Conservation (phyloP, 2,113 vertebrate genomes). For the Stictonetta naevosa region DNA sequence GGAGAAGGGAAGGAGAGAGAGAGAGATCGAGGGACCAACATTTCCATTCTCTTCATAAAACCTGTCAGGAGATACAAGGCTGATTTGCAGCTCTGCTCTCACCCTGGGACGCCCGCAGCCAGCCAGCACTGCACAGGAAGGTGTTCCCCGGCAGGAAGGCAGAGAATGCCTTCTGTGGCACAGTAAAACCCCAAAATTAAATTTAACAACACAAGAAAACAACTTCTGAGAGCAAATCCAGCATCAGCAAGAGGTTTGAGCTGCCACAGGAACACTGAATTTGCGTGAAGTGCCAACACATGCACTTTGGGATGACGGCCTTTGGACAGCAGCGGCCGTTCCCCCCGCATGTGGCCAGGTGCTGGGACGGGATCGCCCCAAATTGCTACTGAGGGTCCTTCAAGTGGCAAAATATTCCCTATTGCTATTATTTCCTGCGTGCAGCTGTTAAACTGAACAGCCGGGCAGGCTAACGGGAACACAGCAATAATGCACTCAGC, state of each 20-base stretch:
- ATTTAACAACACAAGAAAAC: slow-evolving; percentile 56
- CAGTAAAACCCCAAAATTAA: slow-evolving; percentile 41
- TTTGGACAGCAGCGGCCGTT: slow-evolving; percentile 12
- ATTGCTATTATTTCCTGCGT: slow-evolving; percentile 64
- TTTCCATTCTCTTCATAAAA: background rate
- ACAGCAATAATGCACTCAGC: slow-evolving; percentile 46
- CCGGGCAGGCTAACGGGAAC: slow-evolving; percentile 25
- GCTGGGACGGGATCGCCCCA: background rate
- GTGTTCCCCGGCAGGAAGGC: background rate
- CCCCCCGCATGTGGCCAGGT: too few relatives aligned
- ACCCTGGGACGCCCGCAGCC: background rate
- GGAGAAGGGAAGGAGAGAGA: background rate
- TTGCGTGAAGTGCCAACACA: slow-evolving; percentile 22
- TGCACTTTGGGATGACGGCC: background rate
- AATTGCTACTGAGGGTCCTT: background rate
- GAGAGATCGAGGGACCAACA: background rate
- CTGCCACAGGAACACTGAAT: slow-evolving; percentile 29
- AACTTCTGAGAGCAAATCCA: slow-evolving; percentile 44
- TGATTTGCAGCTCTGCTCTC: slow-evolving; percentile 28
- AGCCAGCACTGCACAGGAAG: background rate
- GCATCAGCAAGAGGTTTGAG: slow-evolving; percentile 25
- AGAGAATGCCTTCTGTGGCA: slow-evolving; percentile 49
- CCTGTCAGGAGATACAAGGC: background rate
- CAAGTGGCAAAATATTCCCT: slow-evolving; percentile 49
- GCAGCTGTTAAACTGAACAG: slow-evolving; percentile 60